These are phyloP conservation scores for Carterocephalus palaemon DNA, from an alignment of 2,888 invertebrate genomes.

Conservation along the genomic window DNA sequence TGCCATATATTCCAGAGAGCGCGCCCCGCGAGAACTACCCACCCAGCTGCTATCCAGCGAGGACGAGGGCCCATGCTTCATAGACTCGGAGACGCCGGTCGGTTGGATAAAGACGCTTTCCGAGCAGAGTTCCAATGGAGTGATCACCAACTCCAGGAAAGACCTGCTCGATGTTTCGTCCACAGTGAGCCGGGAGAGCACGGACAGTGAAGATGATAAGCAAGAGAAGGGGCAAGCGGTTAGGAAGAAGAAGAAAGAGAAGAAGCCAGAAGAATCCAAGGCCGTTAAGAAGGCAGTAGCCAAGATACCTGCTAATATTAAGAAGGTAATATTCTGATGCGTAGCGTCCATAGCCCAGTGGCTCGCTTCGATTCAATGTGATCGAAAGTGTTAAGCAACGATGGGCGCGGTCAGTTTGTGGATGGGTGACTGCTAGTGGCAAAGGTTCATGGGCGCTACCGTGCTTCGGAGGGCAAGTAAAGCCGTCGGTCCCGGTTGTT, in stretches of 20 bases:
- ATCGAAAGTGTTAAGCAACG: too few species aligned
- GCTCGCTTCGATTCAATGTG: too few species aligned
- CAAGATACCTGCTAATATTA: conserved; percentile 55
- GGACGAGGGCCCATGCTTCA: conserved; percentile 72
- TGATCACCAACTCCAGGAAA: conserved; percentile 66
- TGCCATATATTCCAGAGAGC: conserved; percentile 77
- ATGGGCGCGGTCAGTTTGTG: too few species aligned
- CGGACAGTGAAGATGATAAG: conserved; percentile 46
- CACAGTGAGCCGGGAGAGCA: conserved; percentile 59
- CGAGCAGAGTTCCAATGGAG: conserved; percentile 57
- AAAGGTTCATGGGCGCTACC: too few species aligned
- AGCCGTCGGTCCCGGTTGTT: too few species aligned
- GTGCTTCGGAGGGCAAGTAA: too few species aligned
- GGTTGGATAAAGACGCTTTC: conserved; percentile 70
- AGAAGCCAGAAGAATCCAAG: conserved; percentile 37
- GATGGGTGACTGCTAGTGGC: too few species aligned
- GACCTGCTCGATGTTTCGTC: conserved; percentile 69
- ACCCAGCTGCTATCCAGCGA: conserved; percentile 66
- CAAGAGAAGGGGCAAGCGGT: conserved; percentile 37
- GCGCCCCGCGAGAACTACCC: conserved; percentile 76
- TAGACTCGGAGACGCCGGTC: conserved; percentile 65
- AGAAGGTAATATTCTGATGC: conserved; percentile 46
- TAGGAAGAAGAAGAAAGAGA: conserved; percentile 57
- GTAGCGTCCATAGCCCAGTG: too few species aligned
- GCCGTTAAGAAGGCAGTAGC: conserved; percentile 33